Evolutionary conservation across 2,888 invertebrate species (phyloP).

Genomic region (Chymomyza amoena): DNA sequence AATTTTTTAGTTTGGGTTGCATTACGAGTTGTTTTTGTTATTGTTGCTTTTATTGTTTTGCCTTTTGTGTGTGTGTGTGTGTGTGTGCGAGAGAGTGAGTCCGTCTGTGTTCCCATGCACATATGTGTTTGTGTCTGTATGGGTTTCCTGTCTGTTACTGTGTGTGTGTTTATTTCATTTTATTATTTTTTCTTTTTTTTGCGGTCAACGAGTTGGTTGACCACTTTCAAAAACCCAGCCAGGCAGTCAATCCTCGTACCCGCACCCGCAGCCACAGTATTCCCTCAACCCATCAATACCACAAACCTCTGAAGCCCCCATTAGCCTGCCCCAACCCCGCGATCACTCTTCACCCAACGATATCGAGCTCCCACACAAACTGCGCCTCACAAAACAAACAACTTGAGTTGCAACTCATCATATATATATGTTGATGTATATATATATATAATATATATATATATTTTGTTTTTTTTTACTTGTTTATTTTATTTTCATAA

Average conservation of each 20-base stretch:
- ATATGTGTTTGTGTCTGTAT: conserved; percentile 9
- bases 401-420: conserved; percentile 16
- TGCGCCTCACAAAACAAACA: background rate
- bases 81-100: conserved; percentile 2
- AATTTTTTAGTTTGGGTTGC: conserved; percentile 34
- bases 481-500: background rate
- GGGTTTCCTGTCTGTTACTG: conserved; percentile 8
- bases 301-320: background rate
- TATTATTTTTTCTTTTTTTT: conserved; percentile 66
- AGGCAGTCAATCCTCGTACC: conserved; percentile 15
- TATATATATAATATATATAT: too few species aligned
- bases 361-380: background rate
- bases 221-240: conserved; percentile 71
- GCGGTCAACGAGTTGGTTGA: conserved; percentile 77
- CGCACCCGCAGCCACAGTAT: conserved; percentile 7
- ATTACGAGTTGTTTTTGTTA: conserved; percentile 63
- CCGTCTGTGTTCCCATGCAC: conserved; percentile 48
- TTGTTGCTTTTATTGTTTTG: too few species aligned
- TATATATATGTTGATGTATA: background rate
- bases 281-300: background rate
- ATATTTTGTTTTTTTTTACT: conserved; percentile 28
- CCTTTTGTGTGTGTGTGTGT: conserved; percentile 14
- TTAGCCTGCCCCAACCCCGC: conserved; percentile 9
- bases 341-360: background rate
- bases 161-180: conserved; percentile 59